Evolutionary conservation across 2,888 invertebrate species (phyloP).

Genomic region (Epiblema foenella): DNA sequence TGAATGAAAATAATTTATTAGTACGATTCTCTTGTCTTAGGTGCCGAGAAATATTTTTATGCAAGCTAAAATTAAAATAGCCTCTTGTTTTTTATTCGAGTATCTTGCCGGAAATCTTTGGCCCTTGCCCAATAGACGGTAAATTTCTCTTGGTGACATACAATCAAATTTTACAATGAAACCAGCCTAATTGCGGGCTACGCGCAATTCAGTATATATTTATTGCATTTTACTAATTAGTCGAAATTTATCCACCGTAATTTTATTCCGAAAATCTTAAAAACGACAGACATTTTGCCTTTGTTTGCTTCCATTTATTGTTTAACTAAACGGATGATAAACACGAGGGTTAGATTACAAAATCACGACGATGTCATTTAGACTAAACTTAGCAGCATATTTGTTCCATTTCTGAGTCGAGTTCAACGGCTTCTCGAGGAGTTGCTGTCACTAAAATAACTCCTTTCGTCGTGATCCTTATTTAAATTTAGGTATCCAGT

Average conservation of each 20-base stretch:
- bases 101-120: constrained; percentile 21
- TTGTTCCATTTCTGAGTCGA: constrained; percentile 48
- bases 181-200: too few species aligned
- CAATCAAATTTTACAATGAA: background rate
- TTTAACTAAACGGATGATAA: constrained; percentile 17
- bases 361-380: constrained; percentile 26
- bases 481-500: constrained; percentile 40
- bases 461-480: constrained; percentile 47
- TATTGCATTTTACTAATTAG: too few species aligned
- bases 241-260: too few species aligned
- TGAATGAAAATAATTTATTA: constrained; percentile 10
- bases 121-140: constrained; percentile 10
- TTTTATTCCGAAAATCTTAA: too few species aligned
- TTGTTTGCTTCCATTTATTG: constrained; percentile 22
- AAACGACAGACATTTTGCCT: too few species aligned
- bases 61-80: background rate
- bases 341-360: constrained; percentile 23
- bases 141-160: constrained; percentile 14
- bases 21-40: background rate
- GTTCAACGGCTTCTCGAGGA: constrained; percentile 60
- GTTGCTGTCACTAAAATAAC: constrained; percentile 59
- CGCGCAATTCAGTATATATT: too few species aligned
- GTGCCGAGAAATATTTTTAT: background rate
- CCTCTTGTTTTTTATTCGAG: constrained; percentile 4
- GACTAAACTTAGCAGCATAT: constrained; percentile 31